Evolutionary conservation across 2,113 vertebrate species (phyloP).

Genomic region (Notiomystis cincta): DNA sequence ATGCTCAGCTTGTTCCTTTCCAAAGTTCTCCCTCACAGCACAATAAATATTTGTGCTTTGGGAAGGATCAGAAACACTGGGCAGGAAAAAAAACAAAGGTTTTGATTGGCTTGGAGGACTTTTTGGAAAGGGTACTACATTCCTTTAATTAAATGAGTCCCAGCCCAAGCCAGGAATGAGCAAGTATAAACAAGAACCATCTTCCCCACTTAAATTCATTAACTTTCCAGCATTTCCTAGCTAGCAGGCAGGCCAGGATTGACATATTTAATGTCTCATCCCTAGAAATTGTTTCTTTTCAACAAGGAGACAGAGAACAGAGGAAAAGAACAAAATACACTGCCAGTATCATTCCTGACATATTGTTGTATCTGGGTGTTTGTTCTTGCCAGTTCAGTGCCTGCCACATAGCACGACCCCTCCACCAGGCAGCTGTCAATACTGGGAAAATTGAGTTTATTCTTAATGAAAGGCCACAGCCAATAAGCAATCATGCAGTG

Average conservation of each 20-base stretch:
- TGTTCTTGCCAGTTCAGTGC: background rate
- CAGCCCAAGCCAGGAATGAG: background rate
- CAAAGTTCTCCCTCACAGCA: background rate
- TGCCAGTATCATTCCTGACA: background rate
- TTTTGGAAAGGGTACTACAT: background rate
- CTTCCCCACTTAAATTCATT: background rate
- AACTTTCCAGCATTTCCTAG: background rate
- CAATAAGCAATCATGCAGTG: constrained; percentile 1
- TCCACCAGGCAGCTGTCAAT: background rate
- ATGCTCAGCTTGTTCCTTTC: background rate
- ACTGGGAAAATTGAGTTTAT: constrained; percentile 14
- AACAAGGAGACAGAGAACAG: background rate
- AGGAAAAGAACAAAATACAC: background rate
- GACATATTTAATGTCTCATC: background rate
- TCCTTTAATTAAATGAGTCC: background rate
- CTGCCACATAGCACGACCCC: background rate
- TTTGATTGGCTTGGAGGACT: background rate
- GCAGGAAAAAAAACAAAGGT: background rate
- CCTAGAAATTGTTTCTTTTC: background rate
- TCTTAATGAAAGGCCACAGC: background rate
- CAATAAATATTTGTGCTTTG: background rate
- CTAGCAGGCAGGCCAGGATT: background rate
- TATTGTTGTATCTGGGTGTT: background rate
- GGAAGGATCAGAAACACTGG: background rate
- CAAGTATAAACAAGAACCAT: background rate